These are phyloP conservation scores for Caenorhabditis macrosperma DNA, from an alignment of 2,888 invertebrate genomes.

Conservation along the genomic window DNA sequence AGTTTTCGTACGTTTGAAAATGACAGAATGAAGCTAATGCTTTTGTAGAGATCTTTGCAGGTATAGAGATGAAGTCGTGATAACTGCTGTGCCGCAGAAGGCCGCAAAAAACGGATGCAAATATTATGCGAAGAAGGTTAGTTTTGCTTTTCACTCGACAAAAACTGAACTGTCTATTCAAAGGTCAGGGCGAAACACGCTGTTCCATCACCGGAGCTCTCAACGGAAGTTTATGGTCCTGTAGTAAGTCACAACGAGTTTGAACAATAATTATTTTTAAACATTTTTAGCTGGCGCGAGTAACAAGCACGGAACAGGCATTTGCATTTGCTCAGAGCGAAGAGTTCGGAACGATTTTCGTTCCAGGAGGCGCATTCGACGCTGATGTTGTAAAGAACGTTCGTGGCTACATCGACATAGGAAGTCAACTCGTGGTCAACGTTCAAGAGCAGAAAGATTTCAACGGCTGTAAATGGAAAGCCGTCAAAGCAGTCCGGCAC, in stretches of 20 bases:
- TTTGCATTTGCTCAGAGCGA: constrained; percentile 21
- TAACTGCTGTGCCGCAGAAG: not conserved
- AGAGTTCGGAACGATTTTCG: constrained; percentile 23
- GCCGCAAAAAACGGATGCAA: constrained; percentile 3
- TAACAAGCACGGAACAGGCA: not conserved
- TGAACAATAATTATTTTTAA: not conserved
- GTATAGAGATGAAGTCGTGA: not conserved
- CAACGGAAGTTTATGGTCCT: not conserved
- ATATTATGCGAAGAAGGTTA: not conserved
- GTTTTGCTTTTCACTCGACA: not conserved
- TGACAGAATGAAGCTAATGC: not conserved
- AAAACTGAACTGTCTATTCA: no score
- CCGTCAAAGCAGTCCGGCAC: constrained; percentile 7
- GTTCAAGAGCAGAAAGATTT: constrained; percentile 34
- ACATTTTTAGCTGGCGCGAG: constrained; percentile 11
- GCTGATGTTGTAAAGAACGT: not conserved
- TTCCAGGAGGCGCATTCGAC: constrained; percentile 55
- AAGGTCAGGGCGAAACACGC: not conserved
- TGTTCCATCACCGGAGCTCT: not conserved
- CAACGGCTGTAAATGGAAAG: constrained; percentile 38
- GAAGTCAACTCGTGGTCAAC: constrained; percentile 2
- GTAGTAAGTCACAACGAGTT: not conserved
- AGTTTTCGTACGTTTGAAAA: constrained; percentile 11
- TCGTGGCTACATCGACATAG: not conserved
- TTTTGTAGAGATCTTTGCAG: not conserved